Conservation (phyloP, 2,888 invertebrate genomes). For the Brachycybe producta region DNA sequence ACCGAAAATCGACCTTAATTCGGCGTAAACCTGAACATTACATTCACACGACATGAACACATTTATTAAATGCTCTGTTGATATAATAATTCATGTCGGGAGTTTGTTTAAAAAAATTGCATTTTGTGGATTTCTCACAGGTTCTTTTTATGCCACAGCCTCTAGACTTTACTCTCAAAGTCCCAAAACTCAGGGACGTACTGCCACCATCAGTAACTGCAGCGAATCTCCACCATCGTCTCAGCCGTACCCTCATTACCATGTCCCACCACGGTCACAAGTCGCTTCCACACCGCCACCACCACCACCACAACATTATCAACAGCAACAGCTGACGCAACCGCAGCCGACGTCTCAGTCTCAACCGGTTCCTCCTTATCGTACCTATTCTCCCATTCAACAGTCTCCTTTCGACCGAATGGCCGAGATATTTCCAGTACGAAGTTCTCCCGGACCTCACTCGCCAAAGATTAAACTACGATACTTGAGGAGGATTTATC, state of each 20-base stretch:
- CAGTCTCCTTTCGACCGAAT: not conserved
- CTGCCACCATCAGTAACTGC: not conserved
- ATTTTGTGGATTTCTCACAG: not conserved
- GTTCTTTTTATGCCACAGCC: constrained; percentile 13
- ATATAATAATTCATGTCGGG: too few relatives aligned
- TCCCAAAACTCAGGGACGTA: not conserved
- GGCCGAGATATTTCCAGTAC: not conserved
- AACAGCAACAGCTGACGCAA: constrained; percentile 1
- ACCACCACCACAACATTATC: not conserved
- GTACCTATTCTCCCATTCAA: constrained; percentile 6
- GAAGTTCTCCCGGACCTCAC: constrained; percentile 20
- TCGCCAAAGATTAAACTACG: constrained; percentile 26
- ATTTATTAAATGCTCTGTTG: too few relatives aligned
- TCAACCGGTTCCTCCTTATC: not conserved
- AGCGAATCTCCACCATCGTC: not conserved
- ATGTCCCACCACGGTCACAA: not conserved
- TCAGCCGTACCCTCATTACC: constrained; percentile 13
- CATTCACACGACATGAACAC: too few relatives aligned
- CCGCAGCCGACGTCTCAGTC: not conserved
- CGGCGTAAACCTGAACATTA: too few relatives aligned
- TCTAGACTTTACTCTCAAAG: constrained; percentile 12
- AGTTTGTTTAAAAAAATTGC: too few relatives aligned
- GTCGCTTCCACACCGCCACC: not conserved
- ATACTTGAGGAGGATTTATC: constrained; percentile 25
- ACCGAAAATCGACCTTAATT: too few relatives aligned